phyloP scores from a whole-genome alignment of 1,140 invertebrate genomes.

The Whitmania pigra region DNA sequence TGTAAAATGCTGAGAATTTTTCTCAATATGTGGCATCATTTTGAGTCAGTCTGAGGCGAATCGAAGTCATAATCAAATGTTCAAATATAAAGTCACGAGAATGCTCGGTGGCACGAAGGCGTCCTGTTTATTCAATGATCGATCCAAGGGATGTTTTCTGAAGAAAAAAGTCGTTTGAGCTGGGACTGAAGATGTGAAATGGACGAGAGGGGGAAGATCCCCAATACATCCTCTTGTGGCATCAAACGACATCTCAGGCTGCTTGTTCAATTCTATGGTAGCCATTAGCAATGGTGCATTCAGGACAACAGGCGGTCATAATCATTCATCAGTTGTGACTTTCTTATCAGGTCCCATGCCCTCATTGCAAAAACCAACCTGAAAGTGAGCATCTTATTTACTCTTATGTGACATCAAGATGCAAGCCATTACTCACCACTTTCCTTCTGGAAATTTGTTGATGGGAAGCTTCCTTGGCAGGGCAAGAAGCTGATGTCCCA shows the following conservation, averaged over 20 bases:
- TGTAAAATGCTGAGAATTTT: too few relatives aligned
- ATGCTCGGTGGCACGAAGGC: too few relatives aligned
- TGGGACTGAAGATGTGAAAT: neutral
- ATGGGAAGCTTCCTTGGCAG: neutral
- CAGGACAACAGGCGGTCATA: neutral
- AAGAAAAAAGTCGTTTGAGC: neutral
- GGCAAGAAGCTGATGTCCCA: neutral
- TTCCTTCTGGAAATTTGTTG: slow-evolving; percentile 3
- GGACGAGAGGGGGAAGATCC: neutral
- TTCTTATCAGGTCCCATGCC: slow-evolving; percentile 7
- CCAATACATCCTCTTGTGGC: neutral
- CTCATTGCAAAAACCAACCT: slow-evolving; percentile 1
- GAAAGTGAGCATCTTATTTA: neutral
- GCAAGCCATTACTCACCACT: neutral
- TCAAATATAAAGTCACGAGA: too few relatives aligned
- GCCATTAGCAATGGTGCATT: neutral
- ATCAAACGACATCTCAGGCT: too few relatives aligned
- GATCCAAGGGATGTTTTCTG: neutral
- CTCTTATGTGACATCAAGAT: neutral
- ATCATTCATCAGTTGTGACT: neutral
- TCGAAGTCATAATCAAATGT: too few relatives aligned
- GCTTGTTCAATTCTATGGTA: slow-evolving; percentile 2
- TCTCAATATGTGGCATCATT: too few relatives aligned
- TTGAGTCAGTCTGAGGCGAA: too few relatives aligned
- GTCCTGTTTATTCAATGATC: neutral